Evolutionary conservation across 2,113 vertebrate genomes (phyloP), one percentile per base, ranked within the genome.

Genomic region (Dolichotis patagonum): DNA sequence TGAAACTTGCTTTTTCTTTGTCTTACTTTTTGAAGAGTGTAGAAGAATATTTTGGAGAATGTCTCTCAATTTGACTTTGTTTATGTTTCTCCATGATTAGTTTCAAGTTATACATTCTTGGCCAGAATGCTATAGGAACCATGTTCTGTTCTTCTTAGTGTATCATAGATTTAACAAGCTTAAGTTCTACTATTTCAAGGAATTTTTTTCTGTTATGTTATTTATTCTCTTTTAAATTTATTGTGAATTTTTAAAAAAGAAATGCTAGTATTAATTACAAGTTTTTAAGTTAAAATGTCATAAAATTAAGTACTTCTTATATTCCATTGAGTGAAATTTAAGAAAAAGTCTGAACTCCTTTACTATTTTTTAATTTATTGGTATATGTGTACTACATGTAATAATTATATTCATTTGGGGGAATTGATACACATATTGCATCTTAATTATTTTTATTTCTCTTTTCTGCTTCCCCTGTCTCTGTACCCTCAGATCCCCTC

Each of bases 151-250:
- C 12, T 49, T 58, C 82, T 94, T 20, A 77, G 24, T 69, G 43
- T 77, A 32, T 85, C 30, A 38, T 56, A 17, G 63, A 43, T 84
- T 83, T 78, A 84, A 22, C 19, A 80, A 75, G 49, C 20, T 83
- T 71, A 46, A 49, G 1, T 30, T 38, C 56, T 88, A 11, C 9
- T 41, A 71, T 69, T 58, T 28, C 85, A 87, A 82, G 17, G 46
- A 77, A 5, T 30, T 3, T 78, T 93, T 54, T 71, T 91, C 49
- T 77, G 60, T 85, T 46, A 43, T 87, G 24, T 26, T 88, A 35
- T 65, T 73, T 96, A 77, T 38, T 88, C 30, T 94, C 32, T 96
- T 97, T 97, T n/a, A 92, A 88, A 63, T 58, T 93, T 49, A 65
- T 20, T 67, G 0, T 84, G 17, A 67, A 90, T 17, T 92, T 32